Conservation (phyloP, 2,113 vertebrate species). For the Herpailurus yagouaroundi region DNA sequence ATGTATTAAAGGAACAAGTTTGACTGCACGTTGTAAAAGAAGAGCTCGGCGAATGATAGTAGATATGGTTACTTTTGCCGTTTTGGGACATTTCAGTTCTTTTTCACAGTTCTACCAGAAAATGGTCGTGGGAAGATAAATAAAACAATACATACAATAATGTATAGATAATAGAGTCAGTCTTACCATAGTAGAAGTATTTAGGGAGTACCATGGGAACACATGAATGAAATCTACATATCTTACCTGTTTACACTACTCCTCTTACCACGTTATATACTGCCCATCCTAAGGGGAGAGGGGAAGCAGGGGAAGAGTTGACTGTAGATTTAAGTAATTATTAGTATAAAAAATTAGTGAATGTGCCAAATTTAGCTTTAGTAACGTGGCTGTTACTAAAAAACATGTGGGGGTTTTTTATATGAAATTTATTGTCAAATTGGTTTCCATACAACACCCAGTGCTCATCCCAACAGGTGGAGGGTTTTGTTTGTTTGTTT, state of each 20-base stretch:
- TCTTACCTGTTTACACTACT: background rate
- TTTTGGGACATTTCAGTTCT: background rate
- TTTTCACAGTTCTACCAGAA: background rate
- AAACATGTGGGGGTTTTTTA: no score
- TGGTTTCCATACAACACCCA: no score
- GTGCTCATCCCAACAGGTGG: no score
- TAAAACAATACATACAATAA: background rate
- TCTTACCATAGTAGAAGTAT: background rate
- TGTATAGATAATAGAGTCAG: background rate
- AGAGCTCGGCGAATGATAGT: background rate
- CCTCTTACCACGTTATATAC: background rate
- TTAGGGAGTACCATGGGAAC: background rate
- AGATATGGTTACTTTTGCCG: background rate
- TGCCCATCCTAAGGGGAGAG: background rate
- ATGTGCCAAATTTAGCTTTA: conserved; percentile 1
- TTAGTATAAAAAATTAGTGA: background rate
- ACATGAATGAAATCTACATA: background rate
- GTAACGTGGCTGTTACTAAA: background rate
- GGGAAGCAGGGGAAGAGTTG: background rate
- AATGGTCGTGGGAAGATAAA: background rate
- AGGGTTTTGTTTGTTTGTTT: no score
- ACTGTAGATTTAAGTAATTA: background rate
- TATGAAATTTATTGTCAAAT: no score
- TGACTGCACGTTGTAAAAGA: background rate
- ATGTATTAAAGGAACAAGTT: background rate